Percentiles rank a stretch among this genome's conserved stretches.
Conservation (phyloP, 2,888 invertebrate genomes). For the Drosophila paranaensis region DNA sequence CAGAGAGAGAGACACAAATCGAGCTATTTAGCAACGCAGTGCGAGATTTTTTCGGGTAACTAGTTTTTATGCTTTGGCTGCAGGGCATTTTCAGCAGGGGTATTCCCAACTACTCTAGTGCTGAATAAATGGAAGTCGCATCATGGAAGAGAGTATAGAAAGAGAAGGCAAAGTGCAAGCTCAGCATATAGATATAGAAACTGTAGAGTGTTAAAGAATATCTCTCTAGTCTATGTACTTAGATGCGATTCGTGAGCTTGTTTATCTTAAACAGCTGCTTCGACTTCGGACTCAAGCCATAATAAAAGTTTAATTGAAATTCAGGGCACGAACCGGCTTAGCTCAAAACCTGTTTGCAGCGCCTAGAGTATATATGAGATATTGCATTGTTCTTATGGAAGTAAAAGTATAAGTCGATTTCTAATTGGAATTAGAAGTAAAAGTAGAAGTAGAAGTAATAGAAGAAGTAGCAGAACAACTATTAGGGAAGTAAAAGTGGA, state of each 20-base stretch:
- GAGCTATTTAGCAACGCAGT: constrained; percentile 64
- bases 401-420: not conserved
- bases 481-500: not conserved
- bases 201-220: not conserved
- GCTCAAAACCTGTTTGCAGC: not conserved
- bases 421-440: not conserved
- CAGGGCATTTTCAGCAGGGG: constrained; percentile 15
- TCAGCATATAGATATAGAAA: not conserved
- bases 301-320: constrained; percentile 4
- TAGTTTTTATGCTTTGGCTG: constrained; percentile 35
- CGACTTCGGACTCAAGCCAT: not conserved
- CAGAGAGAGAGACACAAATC: constrained; percentile 63
- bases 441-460: not conserved
- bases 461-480: not conserved
- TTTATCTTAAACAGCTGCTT: not conserved
- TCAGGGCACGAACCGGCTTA: constrained; percentile 6
- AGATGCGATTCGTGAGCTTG: not conserved
- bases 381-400: not conserved
- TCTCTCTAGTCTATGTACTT: not conserved
- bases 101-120: constrained; percentile 19
- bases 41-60: constrained; percentile 35
- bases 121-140: not conserved
- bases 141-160: not conserved
- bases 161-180: not conserved
- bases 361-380: not conserved